Base-by-base conservation (phyloP, 2,888 invertebrate species). In the Lissonota sp. region DNA sequence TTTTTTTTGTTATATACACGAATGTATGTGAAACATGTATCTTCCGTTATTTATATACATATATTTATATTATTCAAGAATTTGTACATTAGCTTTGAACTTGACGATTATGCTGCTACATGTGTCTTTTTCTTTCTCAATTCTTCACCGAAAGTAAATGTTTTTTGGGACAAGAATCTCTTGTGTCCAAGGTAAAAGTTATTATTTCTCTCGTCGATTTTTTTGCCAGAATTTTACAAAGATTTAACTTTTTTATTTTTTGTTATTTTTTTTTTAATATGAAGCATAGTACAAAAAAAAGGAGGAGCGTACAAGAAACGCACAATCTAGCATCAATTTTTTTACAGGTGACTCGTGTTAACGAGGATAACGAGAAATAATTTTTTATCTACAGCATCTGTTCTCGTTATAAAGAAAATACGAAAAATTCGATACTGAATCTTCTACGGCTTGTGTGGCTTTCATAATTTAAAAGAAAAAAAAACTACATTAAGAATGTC, bases 11-110 rank as follows among this genome's bases (percentile, higher is more conserved):
- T 80, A 57, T 53, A 75, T 39, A 60, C 58, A 12, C 71, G 67
- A 57, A 40, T 55, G 10, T 62, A 64, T 72, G 67, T 80, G 53
- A 42, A 72, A 67, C 72, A 26, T 80, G 60, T 77, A 77, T 77
- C 80, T 80, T 80, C 77, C 77, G 76, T 80, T 77, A 77, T 80
- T 77, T 73, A 77, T 64, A 76, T 60, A 60, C 46, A 77, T 69
- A 72, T 57, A 51, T 10, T 16, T 51, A 63, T 58, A 80, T 66
- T 66, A 71, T 73, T 70, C 64, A 70, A 14, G 16, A 10, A 51
- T 69, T 63, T 57, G 69, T 8, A 66, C 42, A 53, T 42, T 53
- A 64, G 51, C 57, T 57, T 53, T 39, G 66, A 71, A 66, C 66
- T 66, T 80, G 70, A 16, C 8, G 26, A 69, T 44, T 69, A 62